Percentiles rank a stretch among this genome's conserved stretches.
Evolutionary conservation across 2,888 invertebrate genomes (phyloP).

Genomic region (Micropterix aruncella): DNA sequence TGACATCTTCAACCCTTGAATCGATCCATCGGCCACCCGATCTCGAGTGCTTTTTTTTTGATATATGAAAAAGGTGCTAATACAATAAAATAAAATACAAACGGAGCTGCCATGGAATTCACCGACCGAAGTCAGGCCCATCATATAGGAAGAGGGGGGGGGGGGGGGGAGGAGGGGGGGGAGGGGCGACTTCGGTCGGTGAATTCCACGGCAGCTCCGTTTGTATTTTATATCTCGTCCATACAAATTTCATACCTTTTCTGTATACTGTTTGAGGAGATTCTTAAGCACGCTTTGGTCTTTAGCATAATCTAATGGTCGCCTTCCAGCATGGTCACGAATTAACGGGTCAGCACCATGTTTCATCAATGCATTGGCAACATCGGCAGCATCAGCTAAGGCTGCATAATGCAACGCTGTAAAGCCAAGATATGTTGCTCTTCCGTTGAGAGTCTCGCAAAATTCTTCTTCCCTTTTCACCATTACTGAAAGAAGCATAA

Average conservation of each 20-base stretch:
- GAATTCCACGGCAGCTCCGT: too few relatives aligned
- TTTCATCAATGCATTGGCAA: constrained; percentile 51
- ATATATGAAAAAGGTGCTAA: too few relatives aligned
- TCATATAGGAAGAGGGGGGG: too few relatives aligned
- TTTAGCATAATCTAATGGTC: constrained; percentile 58
- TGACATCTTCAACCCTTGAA: too few relatives aligned
- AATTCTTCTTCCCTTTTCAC: constrained; percentile 72
- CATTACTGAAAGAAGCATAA: constrained; percentile 29
- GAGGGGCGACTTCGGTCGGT: too few relatives aligned
- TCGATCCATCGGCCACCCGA: too few relatives aligned
- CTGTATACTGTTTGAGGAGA: constrained; percentile 41
- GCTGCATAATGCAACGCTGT: constrained; percentile 85
- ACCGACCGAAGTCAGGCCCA: too few relatives aligned
- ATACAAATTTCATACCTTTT: constrained; percentile 19
- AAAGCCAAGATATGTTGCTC: constrained; percentile 70
- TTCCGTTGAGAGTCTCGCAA: constrained; percentile 50
- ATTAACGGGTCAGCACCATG: constrained; percentile 60
- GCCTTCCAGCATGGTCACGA: constrained; percentile 67
- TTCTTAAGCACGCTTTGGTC: constrained; percentile 45
- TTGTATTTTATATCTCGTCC: too few relatives aligned
- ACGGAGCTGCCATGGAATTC: too few relatives aligned
- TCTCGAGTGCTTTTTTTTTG: too few relatives aligned
- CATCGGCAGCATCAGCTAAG: constrained; percentile 50
- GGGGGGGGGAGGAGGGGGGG: too few relatives aligned
- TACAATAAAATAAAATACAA: too few relatives aligned